Percentiles rank a stretch among this genome's conserved stretches.
Conservation (phyloP, 2,888 invertebrate genomes). For the Eilema depressum region DNA sequence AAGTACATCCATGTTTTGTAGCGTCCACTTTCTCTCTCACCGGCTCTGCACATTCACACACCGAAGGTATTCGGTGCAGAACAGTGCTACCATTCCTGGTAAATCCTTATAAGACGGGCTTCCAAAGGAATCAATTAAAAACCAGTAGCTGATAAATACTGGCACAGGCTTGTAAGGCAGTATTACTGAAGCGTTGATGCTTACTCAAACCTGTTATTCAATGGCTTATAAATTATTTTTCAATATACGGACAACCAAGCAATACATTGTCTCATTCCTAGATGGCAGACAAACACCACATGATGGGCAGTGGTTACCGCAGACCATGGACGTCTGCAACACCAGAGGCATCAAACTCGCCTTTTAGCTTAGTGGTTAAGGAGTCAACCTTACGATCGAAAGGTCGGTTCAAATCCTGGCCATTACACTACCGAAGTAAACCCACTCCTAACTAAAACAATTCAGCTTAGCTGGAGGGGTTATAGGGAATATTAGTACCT, state of each 20-base stretch:
- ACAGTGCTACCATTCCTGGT: not conserved
- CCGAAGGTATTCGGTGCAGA: not conserved
- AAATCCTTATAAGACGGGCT: conserved; percentile 26
- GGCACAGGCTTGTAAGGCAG: conserved; percentile 8
- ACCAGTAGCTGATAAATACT: conserved; percentile 42
- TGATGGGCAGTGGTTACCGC: no score
- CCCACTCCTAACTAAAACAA: no score
- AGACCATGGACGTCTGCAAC: no score
- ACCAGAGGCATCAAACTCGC: no score
- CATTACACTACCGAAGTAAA: no score
- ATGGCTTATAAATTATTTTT: conserved; percentile 18
- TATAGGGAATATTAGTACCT: no score
- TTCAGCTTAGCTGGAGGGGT: no score
- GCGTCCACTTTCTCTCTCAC: not conserved
- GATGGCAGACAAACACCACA: no score
- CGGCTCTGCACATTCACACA: not conserved
- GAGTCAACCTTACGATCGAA: no score
- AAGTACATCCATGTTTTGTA: no score
- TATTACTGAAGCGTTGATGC: conserved; percentile 21
- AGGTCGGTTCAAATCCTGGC: no score
- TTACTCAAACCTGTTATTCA: conserved; percentile 25
- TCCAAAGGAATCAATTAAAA: conserved; percentile 44
- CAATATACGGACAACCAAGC: not conserved
- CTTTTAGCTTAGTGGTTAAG: no score
- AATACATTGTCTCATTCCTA: not conserved